These are phyloP conservation scores for Girardia tigrina DNA, from an alignment of 2,888 invertebrate species.

Conservation along the genomic window DNA sequence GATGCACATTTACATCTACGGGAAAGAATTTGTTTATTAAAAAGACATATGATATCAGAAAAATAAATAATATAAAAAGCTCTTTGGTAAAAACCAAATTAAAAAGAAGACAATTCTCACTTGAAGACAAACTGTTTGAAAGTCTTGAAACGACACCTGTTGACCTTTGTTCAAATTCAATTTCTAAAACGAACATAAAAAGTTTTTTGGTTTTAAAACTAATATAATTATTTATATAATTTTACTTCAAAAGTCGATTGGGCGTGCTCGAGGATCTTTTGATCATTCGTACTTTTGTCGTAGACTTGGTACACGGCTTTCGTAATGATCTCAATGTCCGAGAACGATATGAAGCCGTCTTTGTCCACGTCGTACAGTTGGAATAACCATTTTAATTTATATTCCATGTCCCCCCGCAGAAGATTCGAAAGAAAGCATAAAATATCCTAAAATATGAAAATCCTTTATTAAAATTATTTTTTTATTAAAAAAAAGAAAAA, in stretches of 20 bases:
- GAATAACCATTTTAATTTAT: constrained; percentile 3
- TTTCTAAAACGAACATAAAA: not conserved
- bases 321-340: not conserved
- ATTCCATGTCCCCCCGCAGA: not conserved
- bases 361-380: not conserved
- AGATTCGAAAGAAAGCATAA: not conserved
- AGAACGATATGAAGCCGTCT: not conserved
- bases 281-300: not conserved
- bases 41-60: too few species aligned
- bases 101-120: not conserved
- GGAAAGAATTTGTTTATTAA: too few species aligned
- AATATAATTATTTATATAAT: not conserved
- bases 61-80: too few species aligned
- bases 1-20: too few species aligned
- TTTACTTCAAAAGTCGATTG: not conserved
- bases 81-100: too few species aligned
- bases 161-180: not conserved
- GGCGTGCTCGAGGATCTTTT: constrained; percentile 1
- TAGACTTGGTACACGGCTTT: not conserved
- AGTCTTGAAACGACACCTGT: constrained; percentile 12
- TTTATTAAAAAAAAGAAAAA: too few species aligned
- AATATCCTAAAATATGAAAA: constrained; percentile 12
- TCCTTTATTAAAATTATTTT: too few species aligned
- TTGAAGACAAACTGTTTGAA: not conserved
- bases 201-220: not conserved